These are phyloP conservation scores for Perithous albicinctus DNA, from an alignment of 2,888 invertebrate species.

Conservation along the genomic window DNA sequence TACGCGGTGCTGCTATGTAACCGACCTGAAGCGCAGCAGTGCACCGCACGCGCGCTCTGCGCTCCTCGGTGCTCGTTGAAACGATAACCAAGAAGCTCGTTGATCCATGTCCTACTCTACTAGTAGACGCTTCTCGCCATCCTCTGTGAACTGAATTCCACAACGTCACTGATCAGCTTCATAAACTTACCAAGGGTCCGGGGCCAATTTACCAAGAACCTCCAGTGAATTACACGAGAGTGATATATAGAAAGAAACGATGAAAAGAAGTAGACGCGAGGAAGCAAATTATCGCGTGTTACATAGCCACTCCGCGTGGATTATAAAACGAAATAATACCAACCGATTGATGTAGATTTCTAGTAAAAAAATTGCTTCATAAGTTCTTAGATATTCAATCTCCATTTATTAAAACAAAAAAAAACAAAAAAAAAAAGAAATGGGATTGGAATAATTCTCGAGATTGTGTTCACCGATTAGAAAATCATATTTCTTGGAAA, in stretches of 20 bases:
- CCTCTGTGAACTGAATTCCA: slow-evolving; percentile 30
- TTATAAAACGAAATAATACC: too few species aligned
- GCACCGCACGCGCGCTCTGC: background rate
- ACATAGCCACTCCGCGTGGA: slow-evolving; percentile 8
- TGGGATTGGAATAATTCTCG: too few species aligned
- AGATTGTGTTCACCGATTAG: too few species aligned
- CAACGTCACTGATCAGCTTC: slow-evolving; percentile 45
- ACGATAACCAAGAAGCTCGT: slow-evolving; percentile 3
- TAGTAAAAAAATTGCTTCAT: too few species aligned
- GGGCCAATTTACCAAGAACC: slow-evolving; percentile 42
- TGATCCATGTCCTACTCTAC: background rate
- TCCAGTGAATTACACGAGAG: slow-evolving; percentile 22
- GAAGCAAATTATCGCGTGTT: background rate
- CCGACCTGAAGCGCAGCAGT: background rate
- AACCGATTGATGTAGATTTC: too few species aligned
- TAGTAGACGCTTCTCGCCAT: background rate
- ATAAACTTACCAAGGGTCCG: slow-evolving; percentile 32
- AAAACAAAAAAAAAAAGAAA: too few species aligned
- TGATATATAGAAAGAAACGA: background rate
- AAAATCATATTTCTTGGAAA: too few species aligned
- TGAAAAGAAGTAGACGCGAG: background rate
- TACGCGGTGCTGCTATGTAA: background rate
- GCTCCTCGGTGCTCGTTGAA: background rate
- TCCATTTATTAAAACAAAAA: too few species aligned
- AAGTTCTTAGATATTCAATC: too few species aligned